Evolutionary conservation across 2,888 invertebrate genomes (phyloP), one percentile per base, ranked within the genome.

Genomic region (Mantis religiosa): DNA sequence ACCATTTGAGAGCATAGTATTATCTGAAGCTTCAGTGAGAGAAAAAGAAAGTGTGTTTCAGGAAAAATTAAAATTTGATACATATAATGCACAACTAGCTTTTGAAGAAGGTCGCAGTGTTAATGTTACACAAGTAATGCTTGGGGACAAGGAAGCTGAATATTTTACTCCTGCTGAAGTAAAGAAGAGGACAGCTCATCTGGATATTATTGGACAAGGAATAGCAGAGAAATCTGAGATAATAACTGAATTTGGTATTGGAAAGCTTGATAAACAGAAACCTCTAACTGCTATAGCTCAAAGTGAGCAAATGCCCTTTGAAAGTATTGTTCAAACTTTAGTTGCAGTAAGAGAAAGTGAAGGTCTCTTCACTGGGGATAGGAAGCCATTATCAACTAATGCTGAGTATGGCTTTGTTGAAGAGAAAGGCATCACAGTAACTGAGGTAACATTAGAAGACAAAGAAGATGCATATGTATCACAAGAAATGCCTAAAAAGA

Each of bases 301-400:
- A 20, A 88, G 94, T 41, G 94, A 94, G 89, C 95, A 95, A 91
- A 93, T 94, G 85, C 93, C 94, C 82, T 92, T 94, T 89, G 94
- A 95, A 92, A 94, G 95, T 91, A 90, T 96, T 82, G 92, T 94
- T 34, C 93, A 94, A 83, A 94, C 94, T 84, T 94, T 95, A 91
- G 93, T 94, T 25, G 93, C 94, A 90, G 90, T 92, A 34, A 94
- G 93, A 28, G 95, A 95, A 91, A 94, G 94, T 90, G 95, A 96
- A 93, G 93, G 94, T 4, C 85, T 85, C 27, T 89, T 89, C 15
- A 84, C 27, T 28, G 88, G 30, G 41, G 83, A 83, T 27, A 90
- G 93, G 9, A 93, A 92, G 91, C 95, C 95, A 90, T 96, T 83
- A 91, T 94, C 34, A 93, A 94, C 83, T 90, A 93, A 90, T 28